Base-by-base conservation (phyloP, 1,140 invertebrate genomes). In the Dendrolimus kikuchii region DNA sequence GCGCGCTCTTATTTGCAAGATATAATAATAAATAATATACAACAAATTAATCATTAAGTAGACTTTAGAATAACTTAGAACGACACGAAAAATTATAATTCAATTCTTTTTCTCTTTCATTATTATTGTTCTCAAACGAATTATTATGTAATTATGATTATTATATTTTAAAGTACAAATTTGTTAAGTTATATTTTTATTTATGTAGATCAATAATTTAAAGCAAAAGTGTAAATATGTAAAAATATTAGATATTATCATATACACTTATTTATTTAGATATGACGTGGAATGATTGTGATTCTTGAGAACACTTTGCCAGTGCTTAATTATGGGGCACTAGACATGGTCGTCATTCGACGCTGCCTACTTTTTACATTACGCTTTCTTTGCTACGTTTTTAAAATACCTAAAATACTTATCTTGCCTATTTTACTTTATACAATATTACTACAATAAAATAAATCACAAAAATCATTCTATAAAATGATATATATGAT, bases 191-290 rank as follows among this genome's bases (percentile, higher is more conserved):
- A 74, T 74, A 66, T 66, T 71, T 76, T 75, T 76, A 77, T 75
- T 73, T 81, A 74, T 66, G 67, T 76, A 71, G 65, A 71, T 55
- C 49, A 52, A 54, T 55, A 58, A 55, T 58, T 82, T 78, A 71
- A 76, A 60, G 61, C 41, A 48, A 53, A 60, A 74, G 62, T 86
- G 81, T 84, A 86, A 66, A 86, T 86, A 84, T 86, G 81, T 84
- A 86, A 83, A 86, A 77, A 74, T 73, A 68, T 76, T 86, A 84
- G 77, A 78, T 81, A 83, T 76, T 80, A 80, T 77, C 69, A 70
- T 80, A 79, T 83, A 82, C 73, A 77, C 70, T 80, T 81, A 84
- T 81, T 84, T 84, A 86, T 86, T 86, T 81, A 81, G 65, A 59
- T 71, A 68, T 69, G 65, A 59, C 67, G 67, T 68, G 67, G 66